Conservation (phyloP, 2,797 vertebrate genomes). For the Oreochromis grahami region DNA sequence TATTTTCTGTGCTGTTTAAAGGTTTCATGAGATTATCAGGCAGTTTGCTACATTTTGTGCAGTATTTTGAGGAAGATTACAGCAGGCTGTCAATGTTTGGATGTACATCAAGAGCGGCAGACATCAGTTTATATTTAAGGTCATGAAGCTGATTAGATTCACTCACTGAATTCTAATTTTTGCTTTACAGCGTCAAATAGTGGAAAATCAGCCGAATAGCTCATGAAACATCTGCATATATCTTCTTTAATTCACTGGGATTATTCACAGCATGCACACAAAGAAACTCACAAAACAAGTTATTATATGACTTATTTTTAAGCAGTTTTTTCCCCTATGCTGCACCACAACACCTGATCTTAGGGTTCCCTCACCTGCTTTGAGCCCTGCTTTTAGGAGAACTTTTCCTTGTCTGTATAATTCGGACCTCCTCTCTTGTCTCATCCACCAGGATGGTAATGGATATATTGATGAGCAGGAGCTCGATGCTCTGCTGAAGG, state of each 20-base stretch:
- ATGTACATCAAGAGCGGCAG: not conserved
- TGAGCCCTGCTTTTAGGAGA: not conserved
- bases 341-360: not conserved
- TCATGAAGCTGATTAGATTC: not conserved
- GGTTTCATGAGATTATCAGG: not conserved
- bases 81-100: not conserved
- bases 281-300: not conserved
- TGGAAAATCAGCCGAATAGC: not conserved
- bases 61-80: not conserved
- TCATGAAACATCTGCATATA: not conserved
- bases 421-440: not conserved
- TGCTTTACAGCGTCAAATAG: not conserved
- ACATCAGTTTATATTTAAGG: not conserved
- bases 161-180: not conserved
- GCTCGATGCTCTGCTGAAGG: constrained; percentile 91
- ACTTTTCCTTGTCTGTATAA: not conserved
- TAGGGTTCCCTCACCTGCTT: not conserved
- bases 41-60: not conserved
- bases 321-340: not conserved
- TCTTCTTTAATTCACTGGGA: not conserved
- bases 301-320: not conserved
- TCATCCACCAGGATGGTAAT: constrained; percentile 83
- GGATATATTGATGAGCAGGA: constrained; percentile 96
- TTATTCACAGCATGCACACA: not conserved
- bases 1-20: not conserved